Conservation (phyloP, 2,113 vertebrate species). For the Siphamia tubifer region DNA sequence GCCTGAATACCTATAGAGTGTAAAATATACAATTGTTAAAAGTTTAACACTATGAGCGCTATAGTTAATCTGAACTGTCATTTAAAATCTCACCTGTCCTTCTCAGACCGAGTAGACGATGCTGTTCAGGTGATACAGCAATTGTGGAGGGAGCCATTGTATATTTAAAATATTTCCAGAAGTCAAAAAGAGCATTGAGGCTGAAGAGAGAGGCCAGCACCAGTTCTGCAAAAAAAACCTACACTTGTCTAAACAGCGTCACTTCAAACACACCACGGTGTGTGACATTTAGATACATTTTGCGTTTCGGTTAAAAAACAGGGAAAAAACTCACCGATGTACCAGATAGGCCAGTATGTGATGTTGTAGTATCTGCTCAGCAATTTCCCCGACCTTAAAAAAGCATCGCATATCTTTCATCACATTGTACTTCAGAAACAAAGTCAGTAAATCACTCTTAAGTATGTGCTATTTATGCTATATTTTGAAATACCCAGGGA, state of each 20-base stretch:
- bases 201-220: slow-evolving; percentile 88
- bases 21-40: background rate
- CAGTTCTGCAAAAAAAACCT: slow-evolving; percentile 80
- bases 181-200: slow-evolving; percentile 93
- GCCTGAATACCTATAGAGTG: slow-evolving; percentile 81
- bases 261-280: no score
- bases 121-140: slow-evolving; percentile 85
- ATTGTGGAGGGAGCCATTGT: slow-evolving; percentile 87
- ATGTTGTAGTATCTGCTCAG: slow-evolving; percentile 90
- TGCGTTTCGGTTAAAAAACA: background rate
- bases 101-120: slow-evolving; percentile 84
- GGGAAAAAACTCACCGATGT: slow-evolving; percentile 86
- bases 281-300: no score
- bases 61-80: background rate
- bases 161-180: slow-evolving; percentile 96
- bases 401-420: background rate
- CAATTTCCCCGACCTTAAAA: slow-evolving; percentile 88
- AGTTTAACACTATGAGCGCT: background rate
- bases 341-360: slow-evolving; percentile 92
- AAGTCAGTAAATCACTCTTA: no score
- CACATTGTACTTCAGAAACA: background rate
- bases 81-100: slow-evolving; percentile 71
- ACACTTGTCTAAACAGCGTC: no score
- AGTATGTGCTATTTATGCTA: no score
- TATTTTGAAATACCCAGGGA: no score